phyloP scores from a whole-genome alignment of 2,797 vertebrate genomes.

The Rhinatrema bivittatum region DNA sequence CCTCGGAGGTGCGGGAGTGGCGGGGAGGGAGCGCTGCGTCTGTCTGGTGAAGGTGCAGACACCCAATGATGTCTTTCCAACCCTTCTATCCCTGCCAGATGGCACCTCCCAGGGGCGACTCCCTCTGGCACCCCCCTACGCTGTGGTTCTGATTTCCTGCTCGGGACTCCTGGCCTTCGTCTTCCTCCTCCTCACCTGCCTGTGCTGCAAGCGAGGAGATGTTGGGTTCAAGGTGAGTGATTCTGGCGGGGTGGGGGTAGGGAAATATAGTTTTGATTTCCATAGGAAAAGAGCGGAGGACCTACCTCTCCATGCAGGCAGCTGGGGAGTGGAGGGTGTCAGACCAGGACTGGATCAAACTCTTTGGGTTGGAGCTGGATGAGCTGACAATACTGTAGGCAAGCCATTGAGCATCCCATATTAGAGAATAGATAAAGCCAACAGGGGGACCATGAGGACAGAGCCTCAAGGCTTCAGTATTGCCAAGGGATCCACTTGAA shows the following conservation, averaged over 20 bases:
- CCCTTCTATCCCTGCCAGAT: slow-evolving; percentile 11
- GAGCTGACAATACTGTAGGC: too few relatives aligned
- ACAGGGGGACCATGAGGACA: too few relatives aligned
- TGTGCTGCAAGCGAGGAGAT: slow-evolving; percentile 85
- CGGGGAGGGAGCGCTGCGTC: slow-evolving; percentile 21
- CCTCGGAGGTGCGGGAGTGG: too few relatives aligned
- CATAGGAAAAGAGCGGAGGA: too few relatives aligned
- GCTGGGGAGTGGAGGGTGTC: fast-evolving
- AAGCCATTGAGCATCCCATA: too few relatives aligned
- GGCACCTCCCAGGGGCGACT: slow-evolving; percentile 67
- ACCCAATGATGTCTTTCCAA: not conserved
- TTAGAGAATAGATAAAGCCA: too few relatives aligned
- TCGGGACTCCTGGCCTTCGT: slow-evolving; percentile 86
- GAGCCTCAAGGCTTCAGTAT: too few relatives aligned
- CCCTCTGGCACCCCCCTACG: slow-evolving; percentile 76
- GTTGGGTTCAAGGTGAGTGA: slow-evolving; percentile 87
- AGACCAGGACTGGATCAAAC: too few relatives aligned
- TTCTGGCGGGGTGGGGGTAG: not conserved
- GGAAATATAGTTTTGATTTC: not conserved
- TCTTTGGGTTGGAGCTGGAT: too few relatives aligned
- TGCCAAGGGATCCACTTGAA: too few relatives aligned
- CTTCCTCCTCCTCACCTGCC: slow-evolving; percentile 86
- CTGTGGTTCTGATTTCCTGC: slow-evolving; percentile 89
- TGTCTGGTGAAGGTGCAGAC: not conserved
- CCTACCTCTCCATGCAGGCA: too few relatives aligned